Conservation (phyloP, 2,113 vertebrate species). For the Ptilonorhynchus violaceus region DNA sequence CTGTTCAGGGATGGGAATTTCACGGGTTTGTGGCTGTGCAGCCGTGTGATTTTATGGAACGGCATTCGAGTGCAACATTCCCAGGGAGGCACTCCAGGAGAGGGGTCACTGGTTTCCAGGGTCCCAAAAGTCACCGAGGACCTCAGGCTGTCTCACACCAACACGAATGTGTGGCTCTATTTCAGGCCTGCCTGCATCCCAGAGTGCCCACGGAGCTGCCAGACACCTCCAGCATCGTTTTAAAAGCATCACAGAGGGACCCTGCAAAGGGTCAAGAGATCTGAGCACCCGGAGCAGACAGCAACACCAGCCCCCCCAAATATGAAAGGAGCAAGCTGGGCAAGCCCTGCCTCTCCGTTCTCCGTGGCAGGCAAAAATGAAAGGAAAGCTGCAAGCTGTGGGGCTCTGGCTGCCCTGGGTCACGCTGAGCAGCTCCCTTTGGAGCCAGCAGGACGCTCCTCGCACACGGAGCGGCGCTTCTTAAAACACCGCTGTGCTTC, state of each 20-base stretch:
- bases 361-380: background rate
- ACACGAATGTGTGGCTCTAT: background rate
- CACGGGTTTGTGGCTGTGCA: background rate
- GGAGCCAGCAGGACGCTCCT: background rate
- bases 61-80: background rate
- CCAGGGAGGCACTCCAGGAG: background rate
- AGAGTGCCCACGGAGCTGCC: background rate
- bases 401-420: background rate
- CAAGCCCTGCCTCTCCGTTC: background rate
- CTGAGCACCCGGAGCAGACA: background rate
- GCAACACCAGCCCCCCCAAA: background rate
- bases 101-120: background rate
- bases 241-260: background rate
- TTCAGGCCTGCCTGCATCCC: background rate
- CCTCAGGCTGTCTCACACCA: background rate
- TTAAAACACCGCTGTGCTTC: background rate
- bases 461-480: background rate
- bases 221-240: background rate
- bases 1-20: background rate
- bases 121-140: background rate
- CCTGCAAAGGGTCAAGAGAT: background rate
- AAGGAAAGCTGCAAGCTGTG: background rate
- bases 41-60: background rate
- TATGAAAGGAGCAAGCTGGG: background rate
- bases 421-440: background rate